Evolutionary conservation across 2,888 invertebrate species (phyloP).

Genomic region (Clistopyga incitator): DNA sequence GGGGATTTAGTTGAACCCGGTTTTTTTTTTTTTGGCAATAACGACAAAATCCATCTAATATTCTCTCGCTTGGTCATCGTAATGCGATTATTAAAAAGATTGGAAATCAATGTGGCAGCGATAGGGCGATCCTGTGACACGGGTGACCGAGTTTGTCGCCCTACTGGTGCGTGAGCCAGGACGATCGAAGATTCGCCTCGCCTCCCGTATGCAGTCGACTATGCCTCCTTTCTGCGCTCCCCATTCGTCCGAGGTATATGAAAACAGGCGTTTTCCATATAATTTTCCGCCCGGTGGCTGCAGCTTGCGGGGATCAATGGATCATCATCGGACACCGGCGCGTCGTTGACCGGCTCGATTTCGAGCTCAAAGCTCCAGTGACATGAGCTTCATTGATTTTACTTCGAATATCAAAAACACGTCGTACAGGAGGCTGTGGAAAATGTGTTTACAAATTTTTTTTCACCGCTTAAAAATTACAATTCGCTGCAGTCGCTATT

Average conservation of each 20-base stretch:
- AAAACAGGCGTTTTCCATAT: conserved; percentile 70
- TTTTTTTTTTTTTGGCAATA: too few species aligned
- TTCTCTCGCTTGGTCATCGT: conserved; percentile 37
- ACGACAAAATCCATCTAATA: conserved; percentile 16
- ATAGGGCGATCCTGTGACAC: conserved; percentile 69
- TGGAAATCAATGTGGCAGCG: conserved; percentile 69
- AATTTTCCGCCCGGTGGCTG: conserved; percentile 75
- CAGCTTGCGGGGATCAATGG: conserved; percentile 68
- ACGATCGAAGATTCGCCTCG: conserved; percentile 50
- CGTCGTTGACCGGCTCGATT: conserved; percentile 47
- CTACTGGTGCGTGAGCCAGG: conserved; percentile 33
- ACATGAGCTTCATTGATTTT: too few species aligned
- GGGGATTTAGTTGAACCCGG: background rate
- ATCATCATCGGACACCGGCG: conserved; percentile 46
- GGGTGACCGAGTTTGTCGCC: conserved; percentile 60
- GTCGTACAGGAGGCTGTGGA: too few species aligned
- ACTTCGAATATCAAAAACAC: background rate
- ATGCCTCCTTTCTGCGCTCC: conserved; percentile 26
- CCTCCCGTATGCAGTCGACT: conserved; percentile 17
- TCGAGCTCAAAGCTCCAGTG: conserved; percentile 10
- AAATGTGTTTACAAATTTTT: too few species aligned
- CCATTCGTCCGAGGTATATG: conserved; percentile 59
- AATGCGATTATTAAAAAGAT: conserved; percentile 71
- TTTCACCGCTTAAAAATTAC: too few species aligned
- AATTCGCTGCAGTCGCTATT: too few species aligned